phyloP scores from a whole-genome alignment of 2,888 invertebrate genomes.

The Scaptomyza polygonia region DNA sequence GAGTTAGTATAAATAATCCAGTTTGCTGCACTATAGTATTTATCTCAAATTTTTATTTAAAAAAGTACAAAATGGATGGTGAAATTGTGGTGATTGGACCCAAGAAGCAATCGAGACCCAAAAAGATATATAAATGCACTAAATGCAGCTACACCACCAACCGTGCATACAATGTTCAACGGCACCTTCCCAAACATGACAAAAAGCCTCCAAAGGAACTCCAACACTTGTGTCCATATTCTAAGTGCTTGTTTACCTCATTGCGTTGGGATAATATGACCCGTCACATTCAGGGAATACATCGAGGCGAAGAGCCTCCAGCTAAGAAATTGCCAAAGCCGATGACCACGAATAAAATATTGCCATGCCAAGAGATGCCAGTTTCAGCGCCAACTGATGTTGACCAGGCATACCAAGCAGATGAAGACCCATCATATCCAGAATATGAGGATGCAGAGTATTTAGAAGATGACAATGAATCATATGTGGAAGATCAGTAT shows the following conservation, averaged over 20 bases:
- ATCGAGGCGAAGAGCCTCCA: constrained; percentile 6
- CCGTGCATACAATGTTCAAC: constrained; percentile 45
- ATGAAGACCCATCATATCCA: not conserved
- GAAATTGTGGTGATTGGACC: constrained; percentile 7
- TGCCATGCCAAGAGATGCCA: constrained; percentile 1
- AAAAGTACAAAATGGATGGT: constrained; percentile 24
- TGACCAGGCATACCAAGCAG: not conserved
- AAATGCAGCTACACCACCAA: constrained; percentile 42
- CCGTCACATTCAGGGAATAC: constrained; percentile 31
- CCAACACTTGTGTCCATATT: constrained; percentile 34
- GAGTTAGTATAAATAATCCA: not conserved
- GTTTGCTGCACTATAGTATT: not conserved
- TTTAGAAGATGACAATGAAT: too few species aligned
- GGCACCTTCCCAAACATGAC: constrained; percentile 37
- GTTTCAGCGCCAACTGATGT: constrained; percentile 4
- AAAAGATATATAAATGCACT: constrained; percentile 30
- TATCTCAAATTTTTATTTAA: too few species aligned
- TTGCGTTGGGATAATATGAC: constrained; percentile 47
- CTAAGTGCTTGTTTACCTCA: constrained; percentile 36
- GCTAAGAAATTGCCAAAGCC: not conserved
- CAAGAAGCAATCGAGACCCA: constrained; percentile 12
- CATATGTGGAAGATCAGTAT: too few species aligned
- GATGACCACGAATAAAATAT: not conserved
- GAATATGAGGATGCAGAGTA: too few species aligned
- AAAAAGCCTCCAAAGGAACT: constrained; percentile 46